These are phyloP conservation scores for Helicoverpa armigera DNA, from an alignment of 1,140 invertebrate genomes.

Conservation along the genomic window DNA sequence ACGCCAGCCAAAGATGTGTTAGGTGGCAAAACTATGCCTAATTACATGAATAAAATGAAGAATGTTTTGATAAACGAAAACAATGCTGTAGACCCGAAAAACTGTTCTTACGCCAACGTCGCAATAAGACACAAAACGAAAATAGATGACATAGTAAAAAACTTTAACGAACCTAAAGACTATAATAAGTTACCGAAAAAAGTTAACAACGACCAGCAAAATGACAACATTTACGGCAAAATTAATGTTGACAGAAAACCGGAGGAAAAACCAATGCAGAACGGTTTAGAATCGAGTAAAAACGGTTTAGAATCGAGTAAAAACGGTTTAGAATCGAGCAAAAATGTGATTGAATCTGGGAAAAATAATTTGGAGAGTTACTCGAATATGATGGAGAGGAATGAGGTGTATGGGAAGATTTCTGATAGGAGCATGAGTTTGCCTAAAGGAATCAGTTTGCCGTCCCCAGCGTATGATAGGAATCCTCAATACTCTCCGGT, in stretches of 20 bases:
- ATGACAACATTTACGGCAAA: slow-evolving; percentile 74
- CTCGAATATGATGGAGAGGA: slow-evolving; percentile 47
- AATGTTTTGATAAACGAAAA: slow-evolving; percentile 79
- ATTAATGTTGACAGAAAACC: slow-evolving; percentile 68
- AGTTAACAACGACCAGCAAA: slow-evolving; percentile 73
- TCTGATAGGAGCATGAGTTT: slow-evolving; percentile 59
- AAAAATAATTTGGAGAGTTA: slow-evolving; percentile 57
- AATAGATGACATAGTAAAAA: slow-evolving; percentile 82
- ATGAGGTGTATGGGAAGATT: slow-evolving; percentile 66
- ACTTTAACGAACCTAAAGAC: slow-evolving; percentile 73
- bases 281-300: slow-evolving; percentile 54
- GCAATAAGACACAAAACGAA: slow-evolving; percentile 78
- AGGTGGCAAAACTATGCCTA: slow-evolving; percentile 87
- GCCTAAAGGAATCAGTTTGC: slow-evolving; percentile 53
- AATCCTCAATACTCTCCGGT: slow-evolving; percentile 80
- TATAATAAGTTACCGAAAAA: slow-evolving; percentile 74
- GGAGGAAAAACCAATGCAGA: slow-evolving; percentile 61
- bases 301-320: slow-evolving; percentile 52
- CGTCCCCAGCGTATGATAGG: slow-evolving; percentile 73
- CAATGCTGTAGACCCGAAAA: slow-evolving; percentile 75
- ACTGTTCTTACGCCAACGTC: slow-evolving; percentile 82
- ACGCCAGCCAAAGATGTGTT: slow-evolving; percentile 93
- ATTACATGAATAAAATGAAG: slow-evolving; percentile 85
- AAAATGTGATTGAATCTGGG: slow-evolving; percentile 43
- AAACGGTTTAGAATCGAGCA: not conserved